Base-by-base conservation (phyloP, 1,140 invertebrate species). In the Galleria mellonella region DNA sequence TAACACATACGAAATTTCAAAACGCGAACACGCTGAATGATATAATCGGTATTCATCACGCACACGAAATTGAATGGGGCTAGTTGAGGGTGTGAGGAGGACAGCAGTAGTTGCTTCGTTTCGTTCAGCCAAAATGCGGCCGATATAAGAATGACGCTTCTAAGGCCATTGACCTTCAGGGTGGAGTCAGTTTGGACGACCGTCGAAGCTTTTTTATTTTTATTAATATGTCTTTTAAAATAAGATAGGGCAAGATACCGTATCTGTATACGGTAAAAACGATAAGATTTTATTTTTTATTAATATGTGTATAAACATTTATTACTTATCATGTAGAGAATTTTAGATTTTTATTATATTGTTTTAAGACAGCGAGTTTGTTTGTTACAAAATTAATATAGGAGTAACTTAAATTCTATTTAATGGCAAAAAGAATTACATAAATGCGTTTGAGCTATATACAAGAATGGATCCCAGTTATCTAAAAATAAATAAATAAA, bases 131-230 rank as follows among this genome's bases (percentile, higher is more conserved):
- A 76, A 82, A 83, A 79, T 79, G 77, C 72, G 57, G 65, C 75
- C 72, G 66, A 83, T 83, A 83, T 78, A 83, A 83, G 79, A 83
- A 83, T 83, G 76, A 83, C 73, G 76, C 65, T 70, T 72, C 49
- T 73, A 70, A 74, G 79, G 75, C 62, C 75, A 55, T 72, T 67
- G 77, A 81, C 79, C 73, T 67, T 70, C 57, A 55, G 44, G 35
- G 59, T 62, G 61, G 62, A 73, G 70, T 62, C 62, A 72, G 69
- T 83, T 83, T 78, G 61, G 70, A 61, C 59, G 56, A 48, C 51
- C 48, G 6, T 3, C 17, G 17, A 23, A 62, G 54, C 56, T 65
- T 74, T 72, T 62, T 64, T 37, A 17, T 13, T 37, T 37, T 9
- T 35, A 13, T 9, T 33, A 33, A 23, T 3, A 23, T 23, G 17